phyloP scores from a whole-genome alignment of 2,797 vertebrate species.

The Chrosomus eos region DNA sequence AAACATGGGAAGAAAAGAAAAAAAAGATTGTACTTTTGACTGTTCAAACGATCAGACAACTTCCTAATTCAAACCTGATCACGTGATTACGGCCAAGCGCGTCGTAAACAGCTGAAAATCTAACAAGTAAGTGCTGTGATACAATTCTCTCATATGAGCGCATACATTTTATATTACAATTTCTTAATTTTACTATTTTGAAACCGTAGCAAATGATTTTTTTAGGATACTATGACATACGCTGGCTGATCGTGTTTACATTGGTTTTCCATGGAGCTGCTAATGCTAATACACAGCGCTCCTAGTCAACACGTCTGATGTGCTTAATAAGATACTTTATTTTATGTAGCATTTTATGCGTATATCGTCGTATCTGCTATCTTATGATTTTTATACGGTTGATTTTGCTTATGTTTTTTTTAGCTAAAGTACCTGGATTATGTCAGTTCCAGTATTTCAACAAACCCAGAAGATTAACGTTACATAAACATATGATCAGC shows the following conservation, averaged over 20 bases:
- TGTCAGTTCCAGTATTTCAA: background rate
- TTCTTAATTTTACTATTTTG: background rate
- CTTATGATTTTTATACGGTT: background rate
- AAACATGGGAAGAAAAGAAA: too few relatives aligned
- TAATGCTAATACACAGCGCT: conserved; percentile 33
- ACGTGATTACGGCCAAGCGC: background rate
- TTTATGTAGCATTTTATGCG: background rate
- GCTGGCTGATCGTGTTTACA: background rate
- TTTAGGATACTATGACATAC: background rate
- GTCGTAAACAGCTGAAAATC: background rate
- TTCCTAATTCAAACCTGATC: conserved; percentile 5
- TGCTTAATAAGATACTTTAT: background rate
- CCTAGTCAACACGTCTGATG: background rate
- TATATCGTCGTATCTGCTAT: background rate
- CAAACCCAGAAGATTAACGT: background rate
- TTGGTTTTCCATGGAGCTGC: conserved; percentile 21
- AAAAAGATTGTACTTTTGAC: background rate
- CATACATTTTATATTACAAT: background rate
- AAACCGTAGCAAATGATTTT: background rate
- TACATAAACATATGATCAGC: background rate
- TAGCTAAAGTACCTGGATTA: background rate
- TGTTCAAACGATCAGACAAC: background rate
- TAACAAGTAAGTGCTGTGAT: background rate
- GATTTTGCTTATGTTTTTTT: background rate
- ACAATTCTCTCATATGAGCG: too few relatives aligned